Evolutionary conservation across 2,113 vertebrate species (phyloP).

Genomic region (Malurus elegans): DNA sequence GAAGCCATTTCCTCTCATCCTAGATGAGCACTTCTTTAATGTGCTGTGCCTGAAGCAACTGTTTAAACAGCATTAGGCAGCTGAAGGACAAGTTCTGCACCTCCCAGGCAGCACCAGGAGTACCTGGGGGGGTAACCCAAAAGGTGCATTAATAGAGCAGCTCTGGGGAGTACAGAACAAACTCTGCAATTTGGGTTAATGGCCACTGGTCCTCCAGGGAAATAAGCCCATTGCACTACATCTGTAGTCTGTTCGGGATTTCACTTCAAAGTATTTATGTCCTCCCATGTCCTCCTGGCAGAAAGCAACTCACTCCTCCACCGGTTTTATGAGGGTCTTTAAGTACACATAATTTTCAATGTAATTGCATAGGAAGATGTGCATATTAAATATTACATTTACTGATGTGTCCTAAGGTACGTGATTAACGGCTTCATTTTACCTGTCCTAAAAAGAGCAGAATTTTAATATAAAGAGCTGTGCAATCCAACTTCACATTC

Average conservation of each 20-base stretch:
- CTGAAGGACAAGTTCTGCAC: background rate
- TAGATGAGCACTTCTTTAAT: background rate
- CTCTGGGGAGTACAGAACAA: background rate
- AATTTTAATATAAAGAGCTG: background rate
- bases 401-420: background rate
- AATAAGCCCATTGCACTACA: background rate
- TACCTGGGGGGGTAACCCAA: background rate
- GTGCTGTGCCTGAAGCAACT: background rate
- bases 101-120: background rate
- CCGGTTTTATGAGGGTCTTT: slow-evolving; percentile 18
- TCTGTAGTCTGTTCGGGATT: background rate
- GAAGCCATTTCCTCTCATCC: background rate
- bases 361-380: slow-evolving; percentile 19
- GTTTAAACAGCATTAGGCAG: background rate
- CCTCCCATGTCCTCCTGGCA: background rate
- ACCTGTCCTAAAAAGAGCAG: slow-evolving; percentile 11
- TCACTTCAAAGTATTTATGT: background rate
- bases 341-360: background rate
- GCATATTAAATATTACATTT: slow-evolving; percentile 40
- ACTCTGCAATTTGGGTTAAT: background rate
- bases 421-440: background rate
- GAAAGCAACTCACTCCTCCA: slow-evolving; percentile 11
- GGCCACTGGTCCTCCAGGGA: background rate
- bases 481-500: background rate
- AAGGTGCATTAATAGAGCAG: background rate